Conservation (phyloP, 2,797 vertebrate species). For the Bryconaethiops microstoma region DNA sequence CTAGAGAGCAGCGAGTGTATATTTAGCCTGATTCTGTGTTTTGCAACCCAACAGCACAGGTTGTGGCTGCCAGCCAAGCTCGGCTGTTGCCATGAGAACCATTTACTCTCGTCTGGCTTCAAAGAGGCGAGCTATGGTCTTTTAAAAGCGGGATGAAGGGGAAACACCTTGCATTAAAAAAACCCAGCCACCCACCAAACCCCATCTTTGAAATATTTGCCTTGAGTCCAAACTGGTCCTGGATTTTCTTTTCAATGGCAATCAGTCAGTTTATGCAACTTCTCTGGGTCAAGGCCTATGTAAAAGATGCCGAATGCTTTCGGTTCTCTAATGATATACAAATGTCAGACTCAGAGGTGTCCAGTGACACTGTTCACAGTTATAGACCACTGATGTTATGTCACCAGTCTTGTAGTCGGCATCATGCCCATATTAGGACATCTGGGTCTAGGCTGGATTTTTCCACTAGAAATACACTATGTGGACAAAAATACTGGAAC, state of each 20-base stretch:
- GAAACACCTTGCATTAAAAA: background rate
- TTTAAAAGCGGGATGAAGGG: conserved; percentile 14
- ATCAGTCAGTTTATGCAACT: background rate
- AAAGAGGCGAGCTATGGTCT: conserved; percentile 58
- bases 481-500: too few relatives aligned
- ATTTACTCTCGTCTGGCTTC: conserved; percentile 68
- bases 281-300: background rate
- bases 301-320: background rate
- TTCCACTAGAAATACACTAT: too few relatives aligned
- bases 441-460: too few relatives aligned
- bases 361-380: too few relatives aligned
- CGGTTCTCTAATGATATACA: too few relatives aligned
- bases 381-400: too few relatives aligned
- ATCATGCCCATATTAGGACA: too few relatives aligned
- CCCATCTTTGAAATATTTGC: background rate
- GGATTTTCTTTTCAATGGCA: background rate
- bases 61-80: conserved; percentile 71
- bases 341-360: too few relatives aligned
- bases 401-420: too few relatives aligned
- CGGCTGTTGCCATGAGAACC: conserved; percentile 78
- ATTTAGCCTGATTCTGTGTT: conserved; percentile 67
- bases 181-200: background rate
- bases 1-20: conserved; percentile 56
- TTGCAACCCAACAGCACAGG: conserved; percentile 66
- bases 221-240: background rate